Base-by-base conservation (phyloP, 2,888 invertebrate genomes). In the Drosophila dives region DNA sequence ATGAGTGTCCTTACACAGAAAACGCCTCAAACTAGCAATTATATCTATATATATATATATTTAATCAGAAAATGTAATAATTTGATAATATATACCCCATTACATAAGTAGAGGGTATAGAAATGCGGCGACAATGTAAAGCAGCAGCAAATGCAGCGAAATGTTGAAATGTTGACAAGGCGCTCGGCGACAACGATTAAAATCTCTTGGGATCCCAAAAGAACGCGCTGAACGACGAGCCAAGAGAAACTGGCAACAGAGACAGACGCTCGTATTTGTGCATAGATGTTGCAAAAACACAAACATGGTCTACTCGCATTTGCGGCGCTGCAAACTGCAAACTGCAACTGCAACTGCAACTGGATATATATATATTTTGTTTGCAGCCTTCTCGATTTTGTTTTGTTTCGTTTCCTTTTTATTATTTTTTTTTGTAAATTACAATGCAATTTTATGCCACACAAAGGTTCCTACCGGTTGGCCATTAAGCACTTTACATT, bases 181-280 rank as follows among this genome's bases (percentile, higher is more conserved):
- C 88, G 88, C 86, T 80, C 88, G 77, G 86, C 89, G 89, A 89
- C 85, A 85, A 85, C 86, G 90, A 86, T 90, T 90, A 86, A 86
- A 86, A 86, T 86, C 86, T 90, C 86, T 81, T 72, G 86, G 84
- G 90, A 83, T 78, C 71, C 72, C 77, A 83, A 73, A 75, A 77
- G 72, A 80, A 70, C 65, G 80, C 65, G 51, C 68, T 69, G 65
- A 62, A 74, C 56, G 45, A 56, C 34, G 68, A 59, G 23, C 55
- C 45, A 45, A 45, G 42, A 64, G 38, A 65, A 51, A 60, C 49
- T 53, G 29, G 60, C 55, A 51, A 67, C 45, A 71, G 49, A 77
- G 12, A 34, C 26, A 77, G 12, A 34, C 26, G 38, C 23, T 38
- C 49, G 61, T 38, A 53, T 58, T 58, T 51, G 38, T 56, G 64